phyloP scores from a whole-genome alignment of 2,113 vertebrate species.

The Porphyrio hochstetteri region DNA sequence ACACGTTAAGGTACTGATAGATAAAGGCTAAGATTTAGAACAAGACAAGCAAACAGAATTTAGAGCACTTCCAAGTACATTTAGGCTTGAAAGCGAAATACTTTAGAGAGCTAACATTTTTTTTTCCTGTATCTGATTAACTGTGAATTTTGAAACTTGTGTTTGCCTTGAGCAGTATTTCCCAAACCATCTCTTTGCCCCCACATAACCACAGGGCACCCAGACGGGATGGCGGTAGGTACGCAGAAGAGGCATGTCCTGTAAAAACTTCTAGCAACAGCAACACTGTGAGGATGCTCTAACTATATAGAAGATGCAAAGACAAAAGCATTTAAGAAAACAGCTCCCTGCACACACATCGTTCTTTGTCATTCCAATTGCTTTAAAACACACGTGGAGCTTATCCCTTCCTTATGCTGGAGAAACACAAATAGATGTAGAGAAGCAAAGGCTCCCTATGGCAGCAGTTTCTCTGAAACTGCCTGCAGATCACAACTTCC shows the following conservation, averaged over 20 bases:
- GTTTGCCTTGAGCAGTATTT: neutral
- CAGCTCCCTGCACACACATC: neutral
- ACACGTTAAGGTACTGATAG: neutral
- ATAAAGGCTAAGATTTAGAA: neutral
- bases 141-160: neutral
- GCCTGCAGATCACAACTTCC: neutral
- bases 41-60: neutral
- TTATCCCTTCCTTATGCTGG: neutral
- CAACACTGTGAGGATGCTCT: neutral
- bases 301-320: neutral
- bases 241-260: accelerated
- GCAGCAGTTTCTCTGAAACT: neutral
- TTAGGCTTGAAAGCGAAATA: neutral
- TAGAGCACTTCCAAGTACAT: neutral
- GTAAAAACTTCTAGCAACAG: neutral
- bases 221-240: neutral
- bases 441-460: neutral
- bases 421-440: neutral
- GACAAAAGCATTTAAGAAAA: neutral
- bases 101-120: neutral
- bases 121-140: neutral
- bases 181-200: neutral
- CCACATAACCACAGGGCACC: neutral
- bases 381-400: neutral
- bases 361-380: neutral